Evolutionary conservation across 2,888 invertebrate genomes (phyloP), one percentile per base, ranked within the genome.

Genomic region (Halictus quadricinctus): DNA sequence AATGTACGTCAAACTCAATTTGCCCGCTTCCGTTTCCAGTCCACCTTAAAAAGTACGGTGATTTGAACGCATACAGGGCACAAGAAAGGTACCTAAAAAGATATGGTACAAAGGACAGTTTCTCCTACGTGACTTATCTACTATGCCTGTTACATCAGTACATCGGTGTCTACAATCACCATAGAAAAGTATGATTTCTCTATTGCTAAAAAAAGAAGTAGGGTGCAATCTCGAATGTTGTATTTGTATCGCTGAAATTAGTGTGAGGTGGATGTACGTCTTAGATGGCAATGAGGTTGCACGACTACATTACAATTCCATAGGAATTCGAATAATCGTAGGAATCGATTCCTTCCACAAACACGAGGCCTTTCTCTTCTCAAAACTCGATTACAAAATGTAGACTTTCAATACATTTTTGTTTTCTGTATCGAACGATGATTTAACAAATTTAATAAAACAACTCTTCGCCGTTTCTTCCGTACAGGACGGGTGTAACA

Each of bases 81-180:
- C 76, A 86, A 66, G 73, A 81, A 60, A 79, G 76, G 43, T 84
- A 80, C 78, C 84, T 84, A 80, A 78, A 77, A 50, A 85, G 69
- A 84, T 84, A 86, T 85, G 79, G 74, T 86, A 86, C 86, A 86
- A 79, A 81, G 85, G 81, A 66, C 46, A 81, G 60, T 86, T 79
- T 86, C 46, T 86, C 81, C 85, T 86, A 86, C 85, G 79, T 86
- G 85, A 77, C 81, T 85, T 86, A 86, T 84, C 85, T 85, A 81
- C 85, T 85, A 86, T 77, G 69, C 79, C 81, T 21, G 76, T 81
- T 86, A 79, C 84, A 86, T 76, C 84, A 76, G 69, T 85, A 85
- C 66, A 84, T 84, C 81, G 81, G 81, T 86, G 79, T 86, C 85
- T 81, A 84, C 86, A 79, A 84, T 85, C 81, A 81, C 76, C 86